phyloP scores from a whole-genome alignment of 2,797 vertebrate species.

The Saxicola maurus region DNA sequence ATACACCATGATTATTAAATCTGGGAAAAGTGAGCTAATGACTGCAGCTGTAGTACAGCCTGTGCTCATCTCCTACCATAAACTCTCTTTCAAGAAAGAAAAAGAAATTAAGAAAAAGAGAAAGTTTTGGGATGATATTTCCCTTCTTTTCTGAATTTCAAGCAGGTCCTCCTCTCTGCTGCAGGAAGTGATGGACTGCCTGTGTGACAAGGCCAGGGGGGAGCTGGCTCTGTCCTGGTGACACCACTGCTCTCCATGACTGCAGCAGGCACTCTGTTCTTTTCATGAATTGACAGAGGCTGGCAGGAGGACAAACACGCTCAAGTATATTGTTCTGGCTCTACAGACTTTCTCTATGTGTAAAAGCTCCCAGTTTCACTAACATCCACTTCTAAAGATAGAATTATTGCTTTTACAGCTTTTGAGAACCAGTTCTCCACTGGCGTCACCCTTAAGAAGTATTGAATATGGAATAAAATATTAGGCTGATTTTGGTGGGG shows the following conservation, averaged over 20 bases:
- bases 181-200: background rate
- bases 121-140: background rate
- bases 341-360: background rate
- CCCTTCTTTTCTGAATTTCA: background rate
- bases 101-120: background rate
- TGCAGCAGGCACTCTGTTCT: fast-evolving
- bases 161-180: background rate
- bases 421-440: background rate
- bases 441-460: background rate
- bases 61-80: background rate
- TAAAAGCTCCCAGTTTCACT: background rate
- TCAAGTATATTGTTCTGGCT: background rate
- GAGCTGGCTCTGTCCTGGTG: background rate
- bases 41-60: background rate
- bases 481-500: background rate
- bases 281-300: background rate
- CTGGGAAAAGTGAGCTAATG: background rate
- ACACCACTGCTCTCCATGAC: background rate
- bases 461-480: background rate
- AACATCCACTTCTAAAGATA: background rate
- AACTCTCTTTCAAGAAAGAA: background rate
- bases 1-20: fast-evolving
- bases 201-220: background rate
- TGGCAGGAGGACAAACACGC: background rate
- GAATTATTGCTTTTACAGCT: background rate